Base-by-base conservation (phyloP, 2,888 invertebrate genomes). In the Chalcosyrphus nemorum region DNA sequence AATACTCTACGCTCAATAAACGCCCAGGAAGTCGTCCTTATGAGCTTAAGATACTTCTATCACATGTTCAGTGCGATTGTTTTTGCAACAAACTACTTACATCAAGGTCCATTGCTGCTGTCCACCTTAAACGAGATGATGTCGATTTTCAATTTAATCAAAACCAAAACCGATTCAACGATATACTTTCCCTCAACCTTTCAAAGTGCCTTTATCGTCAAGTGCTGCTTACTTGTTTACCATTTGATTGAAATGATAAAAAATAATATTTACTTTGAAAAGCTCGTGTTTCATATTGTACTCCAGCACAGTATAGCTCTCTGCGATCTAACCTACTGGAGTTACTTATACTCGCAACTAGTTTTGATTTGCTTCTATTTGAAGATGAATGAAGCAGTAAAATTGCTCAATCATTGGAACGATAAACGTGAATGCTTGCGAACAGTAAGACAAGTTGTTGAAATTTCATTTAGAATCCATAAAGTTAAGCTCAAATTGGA, bases 291-390 rank as follows among this genome's bases (percentile, higher is more conserved):
- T 3, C n/a, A n/a, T n/a, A n/a, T 15, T 35, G 9, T 5, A 29
- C 1, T n/a, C 35, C 4, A 0, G 1, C 0, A 17, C 1, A 0
- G 4, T 1, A n/a, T 7, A 35, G n/a, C 24, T 21, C 2, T 50
- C 2, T 2, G 24, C 9, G 9, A 17, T 11, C 6, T 32, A n/a
- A 54, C 54, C 4, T 56, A 2, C 13, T 38, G 21, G 56, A 7
- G n/a, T 6, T 56, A 56, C 19, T 38, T 35, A 6, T 56, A 21
- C 17, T 7, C 2, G 6, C 56, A 56, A 19, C 4, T 21, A n/a
- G 56, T 56, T n/a, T 38, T 56, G 56, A 56, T 38, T n/a, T 38
- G 13, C 19, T 54, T 54, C 54, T 32, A 35, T 32, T 19, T 11
- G 11, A 54, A 54, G n/a, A 35, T 54, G 32, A 38, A 19, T 19